phyloP scores from a whole-genome alignment of 2,113 vertebrate species.

The Lates calcarifer region DNA sequence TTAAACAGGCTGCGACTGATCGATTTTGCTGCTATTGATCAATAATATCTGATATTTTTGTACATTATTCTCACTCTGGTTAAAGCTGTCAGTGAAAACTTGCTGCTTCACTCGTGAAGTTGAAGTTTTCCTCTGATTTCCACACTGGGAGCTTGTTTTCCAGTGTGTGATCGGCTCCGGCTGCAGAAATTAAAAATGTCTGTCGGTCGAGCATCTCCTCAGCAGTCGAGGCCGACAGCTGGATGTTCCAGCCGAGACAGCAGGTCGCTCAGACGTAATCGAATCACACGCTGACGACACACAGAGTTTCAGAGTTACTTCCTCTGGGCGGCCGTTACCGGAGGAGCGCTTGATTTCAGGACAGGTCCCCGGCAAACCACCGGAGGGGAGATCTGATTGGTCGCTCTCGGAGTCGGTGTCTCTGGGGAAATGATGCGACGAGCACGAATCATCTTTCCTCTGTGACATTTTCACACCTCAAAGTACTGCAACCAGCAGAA shows the following conservation, averaged over 20 bases:
- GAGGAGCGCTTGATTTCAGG: not conserved
- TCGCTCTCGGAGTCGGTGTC: not conserved
- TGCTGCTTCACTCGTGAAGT: too few species aligned
- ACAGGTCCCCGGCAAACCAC: not conserved
- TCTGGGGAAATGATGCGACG: not conserved
- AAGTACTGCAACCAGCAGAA: not conserved
- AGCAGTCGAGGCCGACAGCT: slow-evolving; percentile 21
- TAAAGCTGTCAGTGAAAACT: too few species aligned
- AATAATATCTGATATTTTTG: too few species aligned
- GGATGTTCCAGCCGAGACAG: slow-evolving; percentile 13
- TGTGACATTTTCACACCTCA: slow-evolving; percentile 34
- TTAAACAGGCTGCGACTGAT: too few species aligned
- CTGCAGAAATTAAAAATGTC: not conserved
- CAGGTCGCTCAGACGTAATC: slow-evolving; percentile 10
- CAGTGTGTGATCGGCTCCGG: too few species aligned
- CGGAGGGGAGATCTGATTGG: not conserved
- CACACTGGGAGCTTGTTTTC: not conserved
- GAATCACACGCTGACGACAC: slow-evolving; percentile 5
- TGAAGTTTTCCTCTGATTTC: too few species aligned
- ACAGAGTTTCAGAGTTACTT: not conserved
- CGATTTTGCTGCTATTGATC: too few species aligned
- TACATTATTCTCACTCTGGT: too few species aligned
- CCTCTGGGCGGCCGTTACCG: not conserved
- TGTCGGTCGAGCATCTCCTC: not conserved
- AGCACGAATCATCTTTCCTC: slow-evolving; percentile 6